Conservation (phyloP, 1,140 invertebrate genomes). For the Drosophila simulans region DNA sequence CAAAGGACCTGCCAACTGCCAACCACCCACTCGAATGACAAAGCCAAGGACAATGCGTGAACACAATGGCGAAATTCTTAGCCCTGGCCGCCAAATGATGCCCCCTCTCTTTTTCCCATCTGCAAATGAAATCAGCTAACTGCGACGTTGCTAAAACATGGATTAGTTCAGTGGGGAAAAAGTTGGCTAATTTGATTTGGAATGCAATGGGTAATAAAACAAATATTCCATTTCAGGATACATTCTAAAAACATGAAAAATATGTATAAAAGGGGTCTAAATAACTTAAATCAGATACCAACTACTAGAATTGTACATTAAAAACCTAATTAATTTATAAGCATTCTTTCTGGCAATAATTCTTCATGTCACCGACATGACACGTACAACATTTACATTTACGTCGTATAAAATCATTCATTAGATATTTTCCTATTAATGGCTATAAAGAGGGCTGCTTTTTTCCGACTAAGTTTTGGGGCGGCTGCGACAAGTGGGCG, state of each 20-base stretch:
- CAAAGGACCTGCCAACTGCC: slow-evolving; percentile 15
- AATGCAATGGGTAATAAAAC: too few relatives aligned
- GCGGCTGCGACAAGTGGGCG: background rate
- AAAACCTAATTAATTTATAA: too few relatives aligned
- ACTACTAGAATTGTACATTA: too few relatives aligned
- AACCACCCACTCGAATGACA: slow-evolving; percentile 12
- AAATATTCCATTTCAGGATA: too few relatives aligned
- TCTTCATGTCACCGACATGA: too few relatives aligned
- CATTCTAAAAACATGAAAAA: too few relatives aligned
- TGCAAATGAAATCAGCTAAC: slow-evolving; percentile 19
- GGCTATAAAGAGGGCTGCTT: background rate
- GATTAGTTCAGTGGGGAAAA: background rate
- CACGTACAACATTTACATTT: background rate
- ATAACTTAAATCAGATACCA: too few relatives aligned
- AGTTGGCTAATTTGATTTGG: too few relatives aligned
- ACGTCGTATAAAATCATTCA: background rate
- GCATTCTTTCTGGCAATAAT: too few relatives aligned
- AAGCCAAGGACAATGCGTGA: slow-evolving; percentile 43
- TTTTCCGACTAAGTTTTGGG: background rate
- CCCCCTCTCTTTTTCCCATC: background rate
- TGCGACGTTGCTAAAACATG: slow-evolving; percentile 16
- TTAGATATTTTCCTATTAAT: background rate
- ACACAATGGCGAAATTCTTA: slow-evolving; percentile 39
- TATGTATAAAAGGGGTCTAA: too few relatives aligned
- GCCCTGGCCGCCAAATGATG: slow-evolving; percentile 24